These are phyloP conservation scores for Triops cancriformis DNA, from an alignment of 1,140 invertebrate genomes.

Conservation along the genomic window DNA sequence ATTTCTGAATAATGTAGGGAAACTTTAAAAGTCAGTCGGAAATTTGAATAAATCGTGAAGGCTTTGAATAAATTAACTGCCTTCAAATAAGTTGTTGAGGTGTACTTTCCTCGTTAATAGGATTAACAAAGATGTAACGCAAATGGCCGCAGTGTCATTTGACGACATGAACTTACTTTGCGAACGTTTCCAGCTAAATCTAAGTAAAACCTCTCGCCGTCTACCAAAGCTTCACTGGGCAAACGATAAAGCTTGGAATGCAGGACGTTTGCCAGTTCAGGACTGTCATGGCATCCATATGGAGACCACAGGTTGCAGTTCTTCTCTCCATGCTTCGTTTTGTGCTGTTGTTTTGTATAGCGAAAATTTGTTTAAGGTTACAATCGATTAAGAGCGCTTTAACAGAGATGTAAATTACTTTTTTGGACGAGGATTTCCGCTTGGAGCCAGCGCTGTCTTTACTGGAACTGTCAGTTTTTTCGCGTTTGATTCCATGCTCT, in stretches of 20 bases:
- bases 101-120: no score
- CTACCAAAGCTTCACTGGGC: conserved; percentile 70
- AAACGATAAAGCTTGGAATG: conserved; percentile 72
- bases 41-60: no score
- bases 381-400: not conserved
- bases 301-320: conserved; percentile 48
- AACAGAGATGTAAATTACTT: not conserved
- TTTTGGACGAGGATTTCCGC: not conserved
- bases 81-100: no score
- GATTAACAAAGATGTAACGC: no score
- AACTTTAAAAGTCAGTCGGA: no score
- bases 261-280: conserved; percentile 70
- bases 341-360: not conserved
- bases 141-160: no score
- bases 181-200: conserved; percentile 93
- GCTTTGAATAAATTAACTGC: no score
- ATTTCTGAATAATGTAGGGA: no score
- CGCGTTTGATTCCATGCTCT: not conserved
- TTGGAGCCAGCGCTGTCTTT: conserved; percentile 4
- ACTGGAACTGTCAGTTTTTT: not conserved
- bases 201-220: conserved; percentile 87
- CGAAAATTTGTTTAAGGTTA: not conserved
- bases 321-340: conserved; percentile 18
- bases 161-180: conserved; percentile 47
- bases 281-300: conserved; percentile 81